A percentile compares a stretch with the other conserved stretches of the same genome.
These are phyloP conservation scores for Perccottus glenii DNA, from an alignment of 2,113 vertebrate species.

Conservation along the genomic window DNA sequence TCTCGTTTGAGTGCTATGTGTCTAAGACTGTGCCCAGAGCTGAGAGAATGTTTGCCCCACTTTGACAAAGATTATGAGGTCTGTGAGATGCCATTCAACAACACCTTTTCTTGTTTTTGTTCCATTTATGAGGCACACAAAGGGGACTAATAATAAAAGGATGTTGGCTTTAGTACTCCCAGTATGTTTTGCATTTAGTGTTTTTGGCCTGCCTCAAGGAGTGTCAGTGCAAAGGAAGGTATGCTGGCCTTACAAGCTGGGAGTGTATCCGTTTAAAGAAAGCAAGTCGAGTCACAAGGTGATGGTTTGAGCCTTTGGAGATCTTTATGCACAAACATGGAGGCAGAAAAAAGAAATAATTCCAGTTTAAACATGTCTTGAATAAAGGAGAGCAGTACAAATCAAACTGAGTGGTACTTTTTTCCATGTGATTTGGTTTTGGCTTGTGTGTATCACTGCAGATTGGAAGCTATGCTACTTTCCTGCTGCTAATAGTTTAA, in stretches of 20 bases:
- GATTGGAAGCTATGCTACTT: slow-evolving; percentile 25
- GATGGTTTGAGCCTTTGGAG: slow-evolving; percentile 17
- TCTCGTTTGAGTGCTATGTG: slow-evolving; percentile 72
- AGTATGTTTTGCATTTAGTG: slow-evolving; percentile 56
- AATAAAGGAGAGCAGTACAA: slow-evolving; percentile 14
- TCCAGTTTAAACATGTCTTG: slow-evolving; percentile 1
- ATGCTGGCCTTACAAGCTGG: slow-evolving; percentile 5
- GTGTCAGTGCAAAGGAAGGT: slow-evolving; percentile 32
- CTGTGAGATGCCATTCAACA: slow-evolving; percentile 21
- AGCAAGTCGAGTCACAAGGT: slow-evolving; percentile 4
- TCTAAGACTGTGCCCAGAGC: slow-evolving; percentile 48
- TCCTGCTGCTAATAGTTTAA: slow-evolving; percentile 50
- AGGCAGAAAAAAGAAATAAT: not conserved
- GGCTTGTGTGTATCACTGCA: slow-evolving; percentile 10
- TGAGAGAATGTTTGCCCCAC: slow-evolving; percentile 25
- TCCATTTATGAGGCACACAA: slow-evolving; percentile 32
- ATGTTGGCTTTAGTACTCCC: slow-evolving; percentile 34
- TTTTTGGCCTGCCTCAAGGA: slow-evolving; percentile 51
- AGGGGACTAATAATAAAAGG: slow-evolving; percentile 35
- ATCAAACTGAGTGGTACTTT: slow-evolving; percentile 7
- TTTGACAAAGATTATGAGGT: slow-evolving; percentile 36
- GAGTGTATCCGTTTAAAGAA: not conserved
- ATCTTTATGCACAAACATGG: slow-evolving; percentile 7
- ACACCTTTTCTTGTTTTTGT: slow-evolving; percentile 9
- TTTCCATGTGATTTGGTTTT: slow-evolving; percentile 30